phyloP scores from a whole-genome alignment of 2,797 vertebrate genomes.

The Semotilus atromaculatus region DNA sequence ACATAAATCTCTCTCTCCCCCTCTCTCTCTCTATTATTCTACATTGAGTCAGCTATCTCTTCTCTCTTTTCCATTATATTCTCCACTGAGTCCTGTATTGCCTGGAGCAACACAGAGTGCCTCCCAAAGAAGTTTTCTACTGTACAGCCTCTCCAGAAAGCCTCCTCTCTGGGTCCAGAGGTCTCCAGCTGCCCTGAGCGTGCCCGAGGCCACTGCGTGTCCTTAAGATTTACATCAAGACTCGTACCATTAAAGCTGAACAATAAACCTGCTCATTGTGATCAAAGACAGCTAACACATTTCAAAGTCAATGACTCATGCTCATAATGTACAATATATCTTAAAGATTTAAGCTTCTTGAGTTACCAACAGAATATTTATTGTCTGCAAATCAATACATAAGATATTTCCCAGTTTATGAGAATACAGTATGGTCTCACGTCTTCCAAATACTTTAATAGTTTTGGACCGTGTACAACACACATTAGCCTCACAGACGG shows the following conservation, averaged over 20 bases:
- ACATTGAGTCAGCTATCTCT: slow-evolving; percentile 28
- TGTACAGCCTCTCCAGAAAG: neutral
- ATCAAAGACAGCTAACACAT: slow-evolving; percentile 38
- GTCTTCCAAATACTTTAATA: slow-evolving; percentile 30
- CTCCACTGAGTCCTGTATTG: slow-evolving; percentile 29
- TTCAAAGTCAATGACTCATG: slow-evolving; percentile 38
- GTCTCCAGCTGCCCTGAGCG: slow-evolving; percentile 4
- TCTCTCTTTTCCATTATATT: slow-evolving; percentile 33
- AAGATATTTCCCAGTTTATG: slow-evolving; percentile 46
- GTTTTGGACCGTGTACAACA: slow-evolving; percentile 11
- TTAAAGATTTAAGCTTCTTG: slow-evolving; percentile 21
- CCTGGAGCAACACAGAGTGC: neutral
- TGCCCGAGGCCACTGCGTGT: slow-evolving; percentile 6
- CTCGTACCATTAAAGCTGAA: slow-evolving; percentile 19
- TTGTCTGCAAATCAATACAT: slow-evolving; percentile 31
- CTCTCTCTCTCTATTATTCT: slow-evolving; percentile 6
- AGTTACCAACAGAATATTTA: slow-evolving; percentile 44
- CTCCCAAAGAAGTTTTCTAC: slow-evolving; percentile 8
- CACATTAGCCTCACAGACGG: slow-evolving; percentile 29
- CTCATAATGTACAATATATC: neutral
- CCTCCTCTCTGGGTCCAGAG: slow-evolving; percentile 2
- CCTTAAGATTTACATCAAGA: slow-evolving; percentile 29
- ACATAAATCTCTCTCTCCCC: slow-evolving; percentile 12
- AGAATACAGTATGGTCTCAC: slow-evolving; percentile 18
- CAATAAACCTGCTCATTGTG: slow-evolving; percentile 21